A percentile compares a stretch with the other conserved stretches of the same genome.
Evolutionary conservation across 35 echinoderm and acorn worm genomes (phyloP).

Genomic region (Heliocidaris erythrogramma): DNA sequence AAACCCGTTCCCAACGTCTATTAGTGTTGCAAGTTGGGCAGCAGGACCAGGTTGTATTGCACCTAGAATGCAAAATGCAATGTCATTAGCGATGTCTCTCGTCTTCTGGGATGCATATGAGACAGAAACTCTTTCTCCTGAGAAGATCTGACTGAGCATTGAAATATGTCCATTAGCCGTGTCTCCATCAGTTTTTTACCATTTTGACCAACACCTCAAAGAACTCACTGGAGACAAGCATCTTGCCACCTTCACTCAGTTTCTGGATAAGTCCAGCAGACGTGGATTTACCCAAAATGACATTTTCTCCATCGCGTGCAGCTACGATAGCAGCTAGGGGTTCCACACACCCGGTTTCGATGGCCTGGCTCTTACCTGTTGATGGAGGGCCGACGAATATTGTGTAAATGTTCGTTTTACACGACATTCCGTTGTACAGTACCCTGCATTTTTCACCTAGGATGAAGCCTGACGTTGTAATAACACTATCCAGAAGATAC

Average conservation of each 20-base stretch:
- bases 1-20: constrained; percentile 16
- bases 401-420: not conserved
- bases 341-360: not conserved
- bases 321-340: not conserved
- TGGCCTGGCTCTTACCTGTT: not conserved
- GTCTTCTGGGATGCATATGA: not conserved
- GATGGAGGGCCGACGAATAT: not conserved
- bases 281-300: not conserved
- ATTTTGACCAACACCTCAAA: not conserved
- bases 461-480: not conserved
- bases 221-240: not conserved
- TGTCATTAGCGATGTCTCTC: not conserved
- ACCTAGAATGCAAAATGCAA: not conserved
- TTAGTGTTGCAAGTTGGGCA: not conserved
- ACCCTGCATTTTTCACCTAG: not conserved
- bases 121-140: not conserved
- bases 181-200: constrained; percentile 23
- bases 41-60: not conserved
- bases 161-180: not conserved
- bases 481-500: not conserved
- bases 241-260: not conserved
- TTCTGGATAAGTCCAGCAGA: not conserved
- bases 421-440: constrained; percentile 5
- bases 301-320: not conserved
- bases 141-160: not conserved